Conservation (phyloP, 2,888 invertebrate species). For the Keiferia lycopersicella region DNA sequence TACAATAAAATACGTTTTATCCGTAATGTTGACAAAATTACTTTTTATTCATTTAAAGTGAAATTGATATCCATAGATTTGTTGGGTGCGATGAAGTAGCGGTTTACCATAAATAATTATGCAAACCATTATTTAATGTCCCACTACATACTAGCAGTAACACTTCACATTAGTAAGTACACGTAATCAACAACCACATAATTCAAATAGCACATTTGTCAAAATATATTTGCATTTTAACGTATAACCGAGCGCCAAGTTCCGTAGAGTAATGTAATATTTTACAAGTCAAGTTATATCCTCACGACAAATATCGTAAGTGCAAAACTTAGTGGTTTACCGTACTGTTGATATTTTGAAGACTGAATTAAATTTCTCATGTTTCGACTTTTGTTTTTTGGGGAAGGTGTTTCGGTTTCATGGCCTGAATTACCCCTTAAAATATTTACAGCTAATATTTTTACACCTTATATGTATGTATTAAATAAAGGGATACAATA, state of each 20-base stretch:
- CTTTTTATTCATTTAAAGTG: too few species aligned
- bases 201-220: slow-evolving; percentile 19
- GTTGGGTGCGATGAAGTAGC: too few species aligned
- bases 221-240: slow-evolving; percentile 22
- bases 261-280: slow-evolving; percentile 14
- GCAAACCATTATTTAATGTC: background rate
- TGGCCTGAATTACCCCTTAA: too few species aligned
- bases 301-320: slow-evolving; percentile 11
- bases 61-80: too few species aligned
- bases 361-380: slow-evolving; percentile 47
- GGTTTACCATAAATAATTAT: background rate
- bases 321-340: slow-evolving; percentile 9
- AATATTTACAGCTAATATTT: too few species aligned
- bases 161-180: background rate
- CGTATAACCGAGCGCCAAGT: slow-evolving; percentile 8
- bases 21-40: too few species aligned
- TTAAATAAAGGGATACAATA: too few species aligned
- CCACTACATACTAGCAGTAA: background rate
- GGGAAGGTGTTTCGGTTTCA: too few species aligned
- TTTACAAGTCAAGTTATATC: slow-evolving; percentile 16
- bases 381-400: too few species aligned
- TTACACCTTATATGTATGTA: too few species aligned
- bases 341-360: slow-evolving; percentile 31
- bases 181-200: slow-evolving; percentile 10
- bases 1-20: too few species aligned